Evolutionary conservation across 2,888 invertebrate species (phyloP), one percentile per base, ranked within the genome.

Genomic region (Augiades crinisus): DNA sequence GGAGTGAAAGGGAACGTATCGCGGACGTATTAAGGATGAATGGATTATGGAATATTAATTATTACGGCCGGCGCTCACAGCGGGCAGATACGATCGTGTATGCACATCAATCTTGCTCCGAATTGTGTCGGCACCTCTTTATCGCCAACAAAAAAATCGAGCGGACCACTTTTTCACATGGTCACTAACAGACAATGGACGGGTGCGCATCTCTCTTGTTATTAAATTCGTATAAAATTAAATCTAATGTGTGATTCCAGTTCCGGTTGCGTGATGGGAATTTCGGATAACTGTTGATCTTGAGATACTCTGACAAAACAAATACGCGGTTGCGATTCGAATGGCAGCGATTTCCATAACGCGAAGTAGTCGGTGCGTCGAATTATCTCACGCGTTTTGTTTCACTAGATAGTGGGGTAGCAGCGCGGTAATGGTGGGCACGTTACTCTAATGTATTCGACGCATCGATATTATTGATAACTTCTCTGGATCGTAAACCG

Each of bases 181-280:
- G 72, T 65, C 78, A 67, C 68, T 64, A 62, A 57, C 70, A 71
- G 68, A 85, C 87, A 88, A 88, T 86, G 69, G 81, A 55, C 68
- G 57, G 58, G 65, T 68, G 77, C 67, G 78, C 83, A 80, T 78
- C 82, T 80, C 78, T 78, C 82, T 87, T 75, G 83, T 86, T 88
- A 89, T 89, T 89, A 89, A 89, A 89, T 88, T 88, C 88, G 85
- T 85, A 88, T 89, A 86, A 88, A 88, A 88, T 87, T 85, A 83
- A 87, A 81, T 80, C 72, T 87, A 88, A 87, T 87, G 84, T 89
- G 86, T 88, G 88, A 88, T 81, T 85, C 73, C 74, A 75, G 83
- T 83, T 86, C 82, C 84, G 85, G 81, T 81, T 77, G 80, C 78
- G 81, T 77, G 85, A 79, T 87, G 88, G 84, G 87, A 86, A 85